Percentiles rank a stretch among this genome's conserved stretches.
Conservation (phyloP, 2,113 vertebrate species). For the Leptobrachium leishanense region DNA sequence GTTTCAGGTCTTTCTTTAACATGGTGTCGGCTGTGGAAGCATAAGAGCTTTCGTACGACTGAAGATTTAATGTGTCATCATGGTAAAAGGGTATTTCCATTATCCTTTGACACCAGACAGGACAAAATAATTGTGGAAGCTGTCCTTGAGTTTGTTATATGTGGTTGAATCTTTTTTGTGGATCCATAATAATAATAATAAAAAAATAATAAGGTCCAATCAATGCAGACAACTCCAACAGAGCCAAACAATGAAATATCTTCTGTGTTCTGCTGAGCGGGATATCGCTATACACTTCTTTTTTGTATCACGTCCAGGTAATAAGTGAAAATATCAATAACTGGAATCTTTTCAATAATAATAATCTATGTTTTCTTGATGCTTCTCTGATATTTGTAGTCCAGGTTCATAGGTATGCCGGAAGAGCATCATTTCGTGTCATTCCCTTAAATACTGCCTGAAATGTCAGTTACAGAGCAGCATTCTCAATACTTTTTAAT, state of each 20-base stretch:
- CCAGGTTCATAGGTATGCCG: too few relatives aligned
- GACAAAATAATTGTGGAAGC: background rate
- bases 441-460: too few relatives aligned
- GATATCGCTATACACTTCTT: too few relatives aligned
- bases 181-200: too few relatives aligned
- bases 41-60: conserved; percentile 23
- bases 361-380: background rate
- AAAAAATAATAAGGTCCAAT: too few relatives aligned
- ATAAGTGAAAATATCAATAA: background rate
- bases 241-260: too few relatives aligned
- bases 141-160: background rate
- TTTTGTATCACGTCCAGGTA: too few relatives aligned
- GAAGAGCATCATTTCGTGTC: too few relatives aligned
- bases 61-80: conserved; percentile 71
- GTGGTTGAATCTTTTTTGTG: too few relatives aligned
- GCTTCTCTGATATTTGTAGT: background rate
- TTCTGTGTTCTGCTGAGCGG: too few relatives aligned
- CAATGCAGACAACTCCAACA: too few relatives aligned
- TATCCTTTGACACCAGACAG: conserved; percentile 60
- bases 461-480: background rate
- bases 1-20: conserved; percentile 86
- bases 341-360: background rate
- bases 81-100: conserved; percentile 87
- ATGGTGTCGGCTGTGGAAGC: conserved; percentile 59
- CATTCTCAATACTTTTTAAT: background rate